A percentile compares a stretch with the other conserved stretches of the same genome.
Evolutionary conservation across 2,113 vertebrate genomes (phyloP).

Genomic region (Regulus satrapa): DNA sequence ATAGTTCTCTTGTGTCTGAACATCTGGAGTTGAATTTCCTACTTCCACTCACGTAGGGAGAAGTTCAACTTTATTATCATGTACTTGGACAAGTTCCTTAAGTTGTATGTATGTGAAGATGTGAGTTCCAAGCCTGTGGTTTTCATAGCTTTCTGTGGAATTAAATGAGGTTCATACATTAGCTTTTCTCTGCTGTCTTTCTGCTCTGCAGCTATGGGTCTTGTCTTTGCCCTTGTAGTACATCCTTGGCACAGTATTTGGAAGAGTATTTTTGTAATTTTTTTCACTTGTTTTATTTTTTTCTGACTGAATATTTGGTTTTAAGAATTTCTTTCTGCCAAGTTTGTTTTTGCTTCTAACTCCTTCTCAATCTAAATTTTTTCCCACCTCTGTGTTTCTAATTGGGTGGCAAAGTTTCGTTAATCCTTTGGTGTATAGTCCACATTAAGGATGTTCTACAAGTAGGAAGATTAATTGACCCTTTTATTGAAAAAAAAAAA

Average conservation of each 20-base stretch:
- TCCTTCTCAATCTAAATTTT: not conserved
- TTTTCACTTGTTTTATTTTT: not conserved
- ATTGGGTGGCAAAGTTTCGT: not conserved
- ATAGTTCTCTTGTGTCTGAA: not conserved
- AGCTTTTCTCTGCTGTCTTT: not conserved
- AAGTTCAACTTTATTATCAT: not conserved
- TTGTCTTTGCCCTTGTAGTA: not conserved
- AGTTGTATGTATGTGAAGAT: no score
- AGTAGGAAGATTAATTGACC: not conserved
- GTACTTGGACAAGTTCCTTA: not conserved
- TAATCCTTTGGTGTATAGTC: not conserved
- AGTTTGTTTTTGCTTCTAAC: not conserved
- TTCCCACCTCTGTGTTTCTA: not conserved
- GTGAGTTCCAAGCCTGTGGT: not conserved
- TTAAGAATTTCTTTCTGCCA: not conserved
- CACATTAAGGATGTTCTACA: not conserved
- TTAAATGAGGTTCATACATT: not conserved
- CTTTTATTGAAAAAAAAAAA: not conserved
- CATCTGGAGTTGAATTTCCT: not conserved
- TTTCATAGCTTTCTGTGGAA: not conserved
- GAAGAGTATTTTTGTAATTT: not conserved
- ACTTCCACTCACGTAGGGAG: not conserved
- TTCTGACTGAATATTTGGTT: not conserved
- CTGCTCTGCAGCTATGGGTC: not conserved
- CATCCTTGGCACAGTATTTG: not conserved